These are phyloP conservation scores for Tinamus major DNA, from an alignment of 2,797 vertebrate genomes.

Conservation along the genomic window DNA sequence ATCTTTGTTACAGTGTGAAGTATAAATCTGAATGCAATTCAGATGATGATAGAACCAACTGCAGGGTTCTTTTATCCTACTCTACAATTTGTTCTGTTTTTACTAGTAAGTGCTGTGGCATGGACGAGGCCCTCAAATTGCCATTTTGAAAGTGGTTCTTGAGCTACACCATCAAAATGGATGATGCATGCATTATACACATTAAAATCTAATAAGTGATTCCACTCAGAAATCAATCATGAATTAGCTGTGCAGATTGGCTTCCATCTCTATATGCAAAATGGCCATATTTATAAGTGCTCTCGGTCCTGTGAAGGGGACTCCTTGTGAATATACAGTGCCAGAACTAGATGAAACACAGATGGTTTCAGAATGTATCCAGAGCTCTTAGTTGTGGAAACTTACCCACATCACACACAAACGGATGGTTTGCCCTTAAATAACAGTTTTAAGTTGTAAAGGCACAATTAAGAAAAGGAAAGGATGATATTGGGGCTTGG, in stretches of 20 bases:
- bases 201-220: background rate
- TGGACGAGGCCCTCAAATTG: background rate
- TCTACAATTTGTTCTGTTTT: background rate
- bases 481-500: background rate
- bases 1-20: background rate
- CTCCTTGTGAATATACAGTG: background rate
- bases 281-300: background rate
- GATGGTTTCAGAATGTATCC: background rate
- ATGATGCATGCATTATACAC: background rate
- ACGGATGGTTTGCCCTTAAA: background rate
- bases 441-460: background rate
- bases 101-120: background rate
- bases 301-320: background rate
- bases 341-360: background rate
- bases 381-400: background rate
- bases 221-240: background rate
- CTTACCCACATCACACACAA: background rate
- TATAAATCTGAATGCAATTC: background rate
- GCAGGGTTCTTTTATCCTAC: background rate
- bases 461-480: background rate
- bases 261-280: background rate
- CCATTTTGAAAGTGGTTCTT: background rate
- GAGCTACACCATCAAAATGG: background rate
- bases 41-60: background rate
- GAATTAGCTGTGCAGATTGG: background rate